These are phyloP conservation scores for Drosophila micromelanica DNA, from an alignment of 1,140 invertebrate genomes.

Conservation along the genomic window DNA sequence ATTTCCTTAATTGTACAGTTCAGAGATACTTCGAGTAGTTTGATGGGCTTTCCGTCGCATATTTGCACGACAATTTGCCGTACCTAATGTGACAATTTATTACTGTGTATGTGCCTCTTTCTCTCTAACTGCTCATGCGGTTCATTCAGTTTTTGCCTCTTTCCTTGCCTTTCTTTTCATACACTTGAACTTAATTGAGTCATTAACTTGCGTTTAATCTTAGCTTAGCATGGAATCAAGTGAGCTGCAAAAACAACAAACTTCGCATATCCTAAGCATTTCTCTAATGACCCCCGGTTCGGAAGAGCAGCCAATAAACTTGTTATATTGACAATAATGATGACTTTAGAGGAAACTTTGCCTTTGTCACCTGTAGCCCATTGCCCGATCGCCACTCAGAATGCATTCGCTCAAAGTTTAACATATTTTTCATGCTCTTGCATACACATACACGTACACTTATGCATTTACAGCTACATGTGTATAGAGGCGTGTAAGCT, in stretches of 20 bases:
- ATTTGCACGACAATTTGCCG: slow-evolving; percentile 63
- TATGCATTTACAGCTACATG: neutral
- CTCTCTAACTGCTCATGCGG: slow-evolving; percentile 19
- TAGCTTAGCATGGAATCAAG: slow-evolving; percentile 49
- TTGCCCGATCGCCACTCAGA: slow-evolving; percentile 33
- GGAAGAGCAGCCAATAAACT: slow-evolving; percentile 67
- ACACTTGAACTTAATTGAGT: slow-evolving; percentile 72
- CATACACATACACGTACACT: slow-evolving; percentile 11
- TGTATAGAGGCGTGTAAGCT: neutral
- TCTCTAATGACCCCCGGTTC: slow-evolving; percentile 64
- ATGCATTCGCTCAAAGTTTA: slow-evolving; percentile 37
- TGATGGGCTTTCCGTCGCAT: slow-evolving; percentile 36
- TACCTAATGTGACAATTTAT: slow-evolving; percentile 56
- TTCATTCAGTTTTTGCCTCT: slow-evolving; percentile 39
- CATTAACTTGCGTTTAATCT: slow-evolving; percentile 79
- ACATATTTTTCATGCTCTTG: slow-evolving; percentile 48
- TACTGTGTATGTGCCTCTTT: slow-evolving; percentile 14
- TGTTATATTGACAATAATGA: slow-evolving; percentile 82
- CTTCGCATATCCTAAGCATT: slow-evolving; percentile 59
- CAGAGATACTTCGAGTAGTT: neutral
- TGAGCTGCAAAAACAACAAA: slow-evolving; percentile 42
- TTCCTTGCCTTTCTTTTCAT: slow-evolving; percentile 18
- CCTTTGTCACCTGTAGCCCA: slow-evolving; percentile 70
- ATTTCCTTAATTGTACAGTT: slow-evolving; percentile 16
- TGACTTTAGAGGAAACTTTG: slow-evolving; percentile 75